Base-by-base conservation (phyloP, 2,113 vertebrate genomes). In the Saccopteryx bilineata region DNA sequence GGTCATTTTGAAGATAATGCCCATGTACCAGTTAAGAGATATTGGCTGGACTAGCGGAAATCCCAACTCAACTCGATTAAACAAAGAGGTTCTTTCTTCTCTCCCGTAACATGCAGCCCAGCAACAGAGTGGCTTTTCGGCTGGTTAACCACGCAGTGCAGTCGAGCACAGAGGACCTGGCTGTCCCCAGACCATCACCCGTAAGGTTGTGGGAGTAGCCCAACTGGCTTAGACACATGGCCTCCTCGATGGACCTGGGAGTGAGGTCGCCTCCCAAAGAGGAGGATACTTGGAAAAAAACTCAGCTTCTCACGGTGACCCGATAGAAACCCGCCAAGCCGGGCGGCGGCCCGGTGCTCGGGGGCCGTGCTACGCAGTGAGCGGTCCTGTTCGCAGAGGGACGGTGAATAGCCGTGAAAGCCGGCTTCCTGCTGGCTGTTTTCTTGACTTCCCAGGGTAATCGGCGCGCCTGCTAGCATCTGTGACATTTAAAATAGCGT, bases 361-460 rank as follows among this genome's bases (percentile, higher is more conserved):
- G 24, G 28, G 54, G 23, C 21, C 18, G 0, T 2, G 56, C 13
- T 72, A 39, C 17, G 5, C 5, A 1, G 17, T 0, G 5, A 23
- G 50, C 24, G 11, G 83, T n/a, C 31, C n/a, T 21, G 13, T 21
- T 33, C 4, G 5, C 1, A 5, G 28, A 54, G 54, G 17, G 33
- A 56, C 79, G 48, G 83, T 18, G 24, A 76, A 79, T 0, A 31
- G 24, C 15, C 21, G 3, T 26, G 0, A 2, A 9, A 7, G 7
- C 11, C 7, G 76, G 72, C 2, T 79, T 58, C 68, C 31, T 39
- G 61, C 14, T 39, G 54, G 2, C 54, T 66, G 13, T 52, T 86
- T 90, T 66, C 72, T 65, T 56, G 21, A 50, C 48, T 74, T 93
- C 79, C 80, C 56, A 33, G 26, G 54, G 82, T 56, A 72, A 56